Base-by-base conservation (phyloP, 2,797 vertebrate genomes). In the Denticeps clupeoides region DNA sequence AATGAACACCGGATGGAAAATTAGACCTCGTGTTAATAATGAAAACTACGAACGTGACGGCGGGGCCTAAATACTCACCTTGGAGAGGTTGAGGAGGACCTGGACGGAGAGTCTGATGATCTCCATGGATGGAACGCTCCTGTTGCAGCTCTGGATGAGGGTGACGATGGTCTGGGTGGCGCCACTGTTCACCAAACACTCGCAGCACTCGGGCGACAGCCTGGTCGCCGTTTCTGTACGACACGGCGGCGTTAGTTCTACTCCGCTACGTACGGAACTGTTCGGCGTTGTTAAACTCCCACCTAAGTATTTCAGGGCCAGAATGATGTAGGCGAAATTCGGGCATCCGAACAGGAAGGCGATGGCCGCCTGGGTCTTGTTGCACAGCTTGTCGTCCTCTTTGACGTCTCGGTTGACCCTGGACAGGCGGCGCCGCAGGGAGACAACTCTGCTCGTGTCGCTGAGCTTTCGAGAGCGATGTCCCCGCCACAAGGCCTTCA, bases 91-190 rank as follows among this genome's bases (percentile, higher is more conserved):
- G 48, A 97, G 89, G 45, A 98, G 83, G 62, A 98, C 82, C 72
- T 97, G 91, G 27, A 93, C 59, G 42, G 91, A 86, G 19, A 76
- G 81, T 51, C 70, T 86, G 70, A 97, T 92, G 56, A 91, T 82
- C 22, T 97, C 92, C 92, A 95, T 97, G 60, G 89, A 93, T 0
- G 94, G 91, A 29, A 94, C 77, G 5, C 94, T 98, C 19, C 93
- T 75, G 73, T 98, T 98, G 71, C 94, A 98, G 61, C 85, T 87
- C 54, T 83, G 84, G 56, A 98, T 93, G 54, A 97, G 75, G 7
- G 75, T 77, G 45, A 94, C 92, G 67, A 97, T 80, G 45, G 75
- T 75, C 4, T 52, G 33, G 1, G 89, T 82, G 4, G 87, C 91
- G 44, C 82, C 86, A 44, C 87, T 96, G 58, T 81, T 75, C 3